Conservation (phyloP, 2,113 vertebrate genomes). For the Anthoscopus minutus region DNA sequence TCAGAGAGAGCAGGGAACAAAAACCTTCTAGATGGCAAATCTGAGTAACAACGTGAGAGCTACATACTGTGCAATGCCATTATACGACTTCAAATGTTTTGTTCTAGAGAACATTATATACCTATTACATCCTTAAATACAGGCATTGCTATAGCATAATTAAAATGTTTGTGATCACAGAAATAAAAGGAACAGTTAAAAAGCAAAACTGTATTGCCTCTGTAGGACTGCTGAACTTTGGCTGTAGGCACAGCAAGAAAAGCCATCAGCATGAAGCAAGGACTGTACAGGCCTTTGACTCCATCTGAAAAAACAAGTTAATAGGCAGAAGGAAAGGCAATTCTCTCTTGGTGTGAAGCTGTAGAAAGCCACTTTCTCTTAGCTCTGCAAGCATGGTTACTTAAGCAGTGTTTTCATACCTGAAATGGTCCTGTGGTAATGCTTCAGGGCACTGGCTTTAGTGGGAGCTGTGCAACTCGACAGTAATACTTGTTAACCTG, state of each 20-base stretch:
- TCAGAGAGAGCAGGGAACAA: not conserved
- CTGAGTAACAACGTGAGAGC: not conserved
- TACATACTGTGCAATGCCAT: not conserved
- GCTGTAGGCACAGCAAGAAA: conserved; percentile 9
- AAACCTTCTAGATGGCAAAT: conserved; percentile 6
- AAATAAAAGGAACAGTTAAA: conserved; percentile 39
- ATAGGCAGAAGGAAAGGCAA: not conserved
- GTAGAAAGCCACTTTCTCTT: not conserved
- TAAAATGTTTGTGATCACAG: conserved; percentile 48
- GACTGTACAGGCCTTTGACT: not conserved
- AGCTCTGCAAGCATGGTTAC: not conserved
- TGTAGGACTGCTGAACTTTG: not conserved
- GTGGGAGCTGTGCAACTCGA: not conserved
- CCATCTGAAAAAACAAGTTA: not conserved
- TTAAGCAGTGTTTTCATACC: not conserved
- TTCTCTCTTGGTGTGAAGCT: not conserved
- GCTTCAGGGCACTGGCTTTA: not conserved
- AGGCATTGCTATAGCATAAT: conserved; percentile 20
- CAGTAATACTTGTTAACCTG: not conserved
- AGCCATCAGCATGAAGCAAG: not conserved
- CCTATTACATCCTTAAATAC: conserved; percentile 48
- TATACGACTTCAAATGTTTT: conserved; percentile 28
- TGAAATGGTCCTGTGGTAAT: not conserved
- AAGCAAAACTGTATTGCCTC: not conserved
- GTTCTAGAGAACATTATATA: conserved; percentile 42